Evolutionary conservation across 2,113 vertebrate species (phyloP).

Genomic region (Equus quagga): DNA sequence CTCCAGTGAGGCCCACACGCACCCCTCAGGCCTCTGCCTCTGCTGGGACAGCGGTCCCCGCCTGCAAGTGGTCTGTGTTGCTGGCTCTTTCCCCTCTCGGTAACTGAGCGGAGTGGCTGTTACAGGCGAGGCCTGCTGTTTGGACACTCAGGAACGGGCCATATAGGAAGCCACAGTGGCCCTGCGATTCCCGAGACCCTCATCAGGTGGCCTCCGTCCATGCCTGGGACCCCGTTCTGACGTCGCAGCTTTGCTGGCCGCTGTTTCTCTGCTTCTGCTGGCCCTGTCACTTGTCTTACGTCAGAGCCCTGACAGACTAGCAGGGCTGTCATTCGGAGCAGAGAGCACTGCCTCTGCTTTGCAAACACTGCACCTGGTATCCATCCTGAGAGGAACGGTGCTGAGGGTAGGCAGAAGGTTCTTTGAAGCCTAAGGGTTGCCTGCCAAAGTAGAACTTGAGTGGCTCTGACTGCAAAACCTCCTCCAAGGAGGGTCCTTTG

Average conservation of each 20-base stretch:
- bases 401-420: neutral
- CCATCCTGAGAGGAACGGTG: neutral
- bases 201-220: neutral
- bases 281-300: neutral
- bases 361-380: neutral
- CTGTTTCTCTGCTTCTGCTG: neutral
- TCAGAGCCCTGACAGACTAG: neutral
- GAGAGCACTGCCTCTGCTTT: neutral
- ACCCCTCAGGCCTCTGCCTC: neutral
- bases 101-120: neutral
- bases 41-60: too few species aligned
- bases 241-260: fast-evolving
- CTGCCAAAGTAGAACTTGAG: neutral
- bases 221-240: neutral
- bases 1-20: neutral
- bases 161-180: neutral
- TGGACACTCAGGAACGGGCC: neutral
- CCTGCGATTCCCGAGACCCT: neutral
- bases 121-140: neutral
- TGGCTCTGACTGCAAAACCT: neutral
- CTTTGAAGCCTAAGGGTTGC: neutral
- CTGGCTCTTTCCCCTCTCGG: neutral
- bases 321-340: neutral
- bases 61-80: neutral
- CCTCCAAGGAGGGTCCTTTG: neutral